These are phyloP conservation scores for Pitangus sulphuratus DNA, from an alignment of 2,797 vertebrate genomes.

Conservation along the genomic window DNA sequence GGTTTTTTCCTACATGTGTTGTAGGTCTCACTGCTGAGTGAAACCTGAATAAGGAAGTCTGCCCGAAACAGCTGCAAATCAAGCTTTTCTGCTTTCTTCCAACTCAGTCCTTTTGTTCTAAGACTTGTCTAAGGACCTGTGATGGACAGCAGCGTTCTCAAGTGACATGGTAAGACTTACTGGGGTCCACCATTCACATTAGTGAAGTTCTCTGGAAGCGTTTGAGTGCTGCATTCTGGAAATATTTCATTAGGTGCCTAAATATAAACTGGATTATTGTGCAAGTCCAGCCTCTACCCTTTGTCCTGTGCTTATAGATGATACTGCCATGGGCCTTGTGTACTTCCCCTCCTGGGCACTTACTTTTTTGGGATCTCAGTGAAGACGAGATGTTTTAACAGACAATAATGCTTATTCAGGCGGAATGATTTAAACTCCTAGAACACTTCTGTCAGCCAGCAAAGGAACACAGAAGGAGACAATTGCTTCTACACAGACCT, in stretches of 20 bases:
- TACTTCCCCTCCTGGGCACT: neutral
- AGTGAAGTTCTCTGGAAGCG: neutral
- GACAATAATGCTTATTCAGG: neutral
- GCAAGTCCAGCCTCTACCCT: neutral
- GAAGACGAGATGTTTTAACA: neutral
- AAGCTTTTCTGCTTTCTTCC: neutral
- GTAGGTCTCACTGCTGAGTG: neutral
- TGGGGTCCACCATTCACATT: fast-evolving
- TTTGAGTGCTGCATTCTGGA: constrained; percentile 15
- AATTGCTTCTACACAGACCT: neutral
- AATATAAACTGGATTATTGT: constrained; percentile 29
- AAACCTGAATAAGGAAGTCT: neutral
- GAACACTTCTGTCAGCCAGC: neutral
- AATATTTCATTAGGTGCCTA: constrained; percentile 54
- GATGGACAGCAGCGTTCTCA: neutral
- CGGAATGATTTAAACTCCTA: neutral
- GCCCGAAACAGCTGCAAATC: neutral
- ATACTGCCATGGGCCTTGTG: neutral
- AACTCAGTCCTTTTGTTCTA: neutral
- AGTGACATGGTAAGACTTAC: fast-evolving
- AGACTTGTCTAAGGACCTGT: neutral
- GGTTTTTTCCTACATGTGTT: neutral
- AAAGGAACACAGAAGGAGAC: neutral
- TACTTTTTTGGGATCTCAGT: neutral
- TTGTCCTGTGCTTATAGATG: constrained; percentile 14